Conservation (phyloP, 2,113 vertebrate species). For the Anoplopoma fimbria region DNA sequence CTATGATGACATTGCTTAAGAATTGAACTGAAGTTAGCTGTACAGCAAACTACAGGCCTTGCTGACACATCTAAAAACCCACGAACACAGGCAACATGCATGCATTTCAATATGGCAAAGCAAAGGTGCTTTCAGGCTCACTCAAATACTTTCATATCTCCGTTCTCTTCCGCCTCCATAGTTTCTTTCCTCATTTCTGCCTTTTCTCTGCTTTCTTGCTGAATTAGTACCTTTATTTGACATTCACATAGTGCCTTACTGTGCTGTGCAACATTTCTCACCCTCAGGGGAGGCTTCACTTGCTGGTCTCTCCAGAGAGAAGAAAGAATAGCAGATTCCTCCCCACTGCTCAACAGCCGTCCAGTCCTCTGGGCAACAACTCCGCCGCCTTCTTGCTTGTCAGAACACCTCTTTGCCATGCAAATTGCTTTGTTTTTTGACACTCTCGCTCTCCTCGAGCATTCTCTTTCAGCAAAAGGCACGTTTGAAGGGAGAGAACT, state of each 20-base stretch:
- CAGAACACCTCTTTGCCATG: conserved; percentile 73
- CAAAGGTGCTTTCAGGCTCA: not conserved
- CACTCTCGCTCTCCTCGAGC: conserved; percentile 18
- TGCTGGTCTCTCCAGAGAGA: conserved; percentile 50
- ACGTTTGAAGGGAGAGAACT: conserved; percentile 32
- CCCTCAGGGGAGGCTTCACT: conserved; percentile 43
- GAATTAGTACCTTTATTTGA: conserved; percentile 62
- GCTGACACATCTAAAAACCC: not conserved
- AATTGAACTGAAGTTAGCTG: not conserved
- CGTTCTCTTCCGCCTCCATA: not conserved
- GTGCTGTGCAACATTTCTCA: conserved; percentile 25
- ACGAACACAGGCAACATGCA: not conserved
- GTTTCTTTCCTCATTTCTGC: conserved; percentile 22
- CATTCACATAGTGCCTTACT: conserved; percentile 60
- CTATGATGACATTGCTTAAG: not conserved
- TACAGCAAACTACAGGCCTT: not conserved
- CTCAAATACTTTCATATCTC: not conserved
- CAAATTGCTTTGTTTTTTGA: conserved; percentile 64
- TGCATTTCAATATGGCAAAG: conserved; percentile 13
- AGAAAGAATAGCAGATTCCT: conserved; percentile 55
- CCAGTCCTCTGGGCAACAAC: conserved; percentile 65
- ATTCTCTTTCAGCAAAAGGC: conserved; percentile 38
- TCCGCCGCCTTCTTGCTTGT: conserved; percentile 59
- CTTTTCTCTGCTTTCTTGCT: conserved; percentile 31
- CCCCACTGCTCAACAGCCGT: conserved; percentile 63